Percentiles rank a stretch among this genome's conserved stretches.
These are phyloP conservation scores for Leucoptera coffeella DNA, from an alignment of 2,888 invertebrate genomes.

Conservation along the genomic window DNA sequence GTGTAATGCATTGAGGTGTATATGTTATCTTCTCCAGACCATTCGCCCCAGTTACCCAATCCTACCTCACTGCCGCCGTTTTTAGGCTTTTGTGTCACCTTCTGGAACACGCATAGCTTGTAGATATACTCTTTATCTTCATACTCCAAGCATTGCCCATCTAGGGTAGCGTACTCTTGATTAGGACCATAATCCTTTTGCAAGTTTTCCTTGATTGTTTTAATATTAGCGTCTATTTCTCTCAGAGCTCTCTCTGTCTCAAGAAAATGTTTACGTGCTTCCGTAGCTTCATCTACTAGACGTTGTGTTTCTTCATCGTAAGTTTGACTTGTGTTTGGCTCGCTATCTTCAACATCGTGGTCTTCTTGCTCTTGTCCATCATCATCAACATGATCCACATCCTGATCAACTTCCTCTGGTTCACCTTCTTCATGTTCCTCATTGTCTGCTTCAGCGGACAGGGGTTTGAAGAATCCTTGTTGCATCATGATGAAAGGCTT, in stretches of 20 bases:
- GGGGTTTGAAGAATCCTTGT: slow-evolving; percentile 60
- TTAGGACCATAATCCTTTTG: slow-evolving; percentile 86
- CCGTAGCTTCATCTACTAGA: slow-evolving; percentile 77
- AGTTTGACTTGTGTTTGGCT: slow-evolving; percentile 36
- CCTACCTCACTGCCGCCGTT: slow-evolving; percentile 77
- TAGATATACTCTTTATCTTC: slow-evolving; percentile 93
- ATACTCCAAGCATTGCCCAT: slow-evolving; percentile 84
- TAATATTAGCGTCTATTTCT: slow-evolving; percentile 68
- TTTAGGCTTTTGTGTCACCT: slow-evolving; percentile 78
- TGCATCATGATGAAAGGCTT: slow-evolving; percentile 76
- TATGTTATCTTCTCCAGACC: slow-evolving; percentile 74
- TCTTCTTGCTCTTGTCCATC: slow-evolving; percentile 73
- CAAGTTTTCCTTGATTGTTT: slow-evolving; percentile 69
- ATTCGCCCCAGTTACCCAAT: slow-evolving; percentile 83
- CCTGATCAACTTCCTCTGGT: slow-evolving; percentile 14
- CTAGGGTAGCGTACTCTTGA: slow-evolving; percentile 82
- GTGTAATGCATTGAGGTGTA: slow-evolving; percentile 84
- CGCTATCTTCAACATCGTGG: slow-evolving; percentile 61
- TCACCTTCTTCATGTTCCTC: slow-evolving; percentile 16
- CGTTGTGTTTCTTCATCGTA: slow-evolving; percentile 90
- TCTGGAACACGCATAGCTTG: slow-evolving; percentile 81
- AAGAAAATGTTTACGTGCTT: slow-evolving; percentile 70
- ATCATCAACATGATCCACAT: slow-evolving; percentile 55
- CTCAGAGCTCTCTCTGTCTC: slow-evolving; percentile 70
- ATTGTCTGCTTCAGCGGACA: slow-evolving; percentile 14